These are phyloP conservation scores for Drosophila neoperkinsi DNA, from an alignment of 2,888 invertebrate species.

Conservation along the genomic window DNA sequence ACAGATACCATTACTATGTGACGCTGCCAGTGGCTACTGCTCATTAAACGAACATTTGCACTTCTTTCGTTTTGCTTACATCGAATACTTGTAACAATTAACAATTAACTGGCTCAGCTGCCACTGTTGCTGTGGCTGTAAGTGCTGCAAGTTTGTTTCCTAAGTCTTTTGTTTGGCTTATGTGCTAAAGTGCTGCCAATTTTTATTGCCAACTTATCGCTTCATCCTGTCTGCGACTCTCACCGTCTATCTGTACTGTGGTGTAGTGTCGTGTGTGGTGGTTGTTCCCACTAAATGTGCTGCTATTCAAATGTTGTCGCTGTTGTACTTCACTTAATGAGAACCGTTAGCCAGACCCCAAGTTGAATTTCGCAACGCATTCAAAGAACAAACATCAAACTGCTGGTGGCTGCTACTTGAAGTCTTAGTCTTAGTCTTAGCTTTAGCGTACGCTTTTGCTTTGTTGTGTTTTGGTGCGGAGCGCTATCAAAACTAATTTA, in stretches of 20 bases:
- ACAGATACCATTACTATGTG: constrained; percentile 5
- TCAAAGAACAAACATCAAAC: constrained; percentile 74
- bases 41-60: constrained; percentile 76
- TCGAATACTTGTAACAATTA: constrained; percentile 72
- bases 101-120: constrained; percentile 72
- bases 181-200: constrained; percentile 78
- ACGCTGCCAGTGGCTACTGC: constrained; percentile 24
- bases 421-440: constrained; percentile 21
- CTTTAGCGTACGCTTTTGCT: constrained; percentile 25
- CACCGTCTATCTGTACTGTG: constrained; percentile 13
- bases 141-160: constrained; percentile 50
- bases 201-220: constrained; percentile 79
- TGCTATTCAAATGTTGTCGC: constrained; percentile 51
- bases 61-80: constrained; percentile 64
- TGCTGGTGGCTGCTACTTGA: constrained; percentile 40
- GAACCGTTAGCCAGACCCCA: constrained; percentile 67
- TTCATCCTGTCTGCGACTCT: constrained; percentile 58
- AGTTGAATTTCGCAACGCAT: constrained; percentile 72
- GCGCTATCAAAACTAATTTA: constrained; percentile 77
- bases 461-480: constrained; percentile 15
- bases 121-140: constrained; percentile 18
- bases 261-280: constrained; percentile 57
- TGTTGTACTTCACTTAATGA: constrained; percentile 74
- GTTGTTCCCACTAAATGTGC: constrained; percentile 60
- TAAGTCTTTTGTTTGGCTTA: constrained; percentile 68